phyloP scores from a whole-genome alignment of 1,140 invertebrate species.

The Drosophila pandora region DNA sequence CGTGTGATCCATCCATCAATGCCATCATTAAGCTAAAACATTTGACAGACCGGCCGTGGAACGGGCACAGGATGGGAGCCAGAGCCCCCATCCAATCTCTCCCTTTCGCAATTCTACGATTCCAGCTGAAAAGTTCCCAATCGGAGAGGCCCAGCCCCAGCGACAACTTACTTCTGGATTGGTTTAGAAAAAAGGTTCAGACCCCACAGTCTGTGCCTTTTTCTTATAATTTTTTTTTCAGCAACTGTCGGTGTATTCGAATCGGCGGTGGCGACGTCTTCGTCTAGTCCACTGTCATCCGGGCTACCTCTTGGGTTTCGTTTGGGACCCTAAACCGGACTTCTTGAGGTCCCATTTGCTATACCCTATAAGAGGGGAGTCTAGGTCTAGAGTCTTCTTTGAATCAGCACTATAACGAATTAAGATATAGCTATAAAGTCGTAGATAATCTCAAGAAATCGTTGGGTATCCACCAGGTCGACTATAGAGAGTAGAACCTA shows the following conservation, averaged over 20 bases:
- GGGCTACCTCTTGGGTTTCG: conserved; percentile 14
- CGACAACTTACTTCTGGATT: conserved; percentile 54
- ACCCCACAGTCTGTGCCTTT: conserved; percentile 53
- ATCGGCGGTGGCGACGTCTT: conserved; percentile 42
- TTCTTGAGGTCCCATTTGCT: conserved; percentile 41
- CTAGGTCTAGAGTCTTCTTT: no score
- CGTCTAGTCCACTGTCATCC: conserved; percentile 31
- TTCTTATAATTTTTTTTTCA: conserved; percentile 19
- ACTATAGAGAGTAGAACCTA: conserved; percentile 10
- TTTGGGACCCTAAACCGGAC: conserved; percentile 6
- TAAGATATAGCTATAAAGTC: no score
- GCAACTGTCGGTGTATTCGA: conserved; percentile 25
- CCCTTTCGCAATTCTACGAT: conserved; percentile 19
- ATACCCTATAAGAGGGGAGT: conserved; percentile 5
- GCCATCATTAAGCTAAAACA: conserved; percentile 79
- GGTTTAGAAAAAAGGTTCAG: conserved; percentile 16
- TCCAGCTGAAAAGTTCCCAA: conserved; percentile 28
- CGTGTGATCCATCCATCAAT: conserved; percentile 82
- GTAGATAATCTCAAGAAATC: no score
- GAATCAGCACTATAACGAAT: no score
- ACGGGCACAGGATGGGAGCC: conserved; percentile 32
- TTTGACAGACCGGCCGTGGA: conserved; percentile 73
- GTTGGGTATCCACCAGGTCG: conserved; percentile 6
- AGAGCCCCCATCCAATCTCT: conserved; percentile 6
- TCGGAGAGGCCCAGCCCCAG: conserved; percentile 29